Conservation (phyloP, 2,113 vertebrate species). For the Aplodontia rufa region DNA sequence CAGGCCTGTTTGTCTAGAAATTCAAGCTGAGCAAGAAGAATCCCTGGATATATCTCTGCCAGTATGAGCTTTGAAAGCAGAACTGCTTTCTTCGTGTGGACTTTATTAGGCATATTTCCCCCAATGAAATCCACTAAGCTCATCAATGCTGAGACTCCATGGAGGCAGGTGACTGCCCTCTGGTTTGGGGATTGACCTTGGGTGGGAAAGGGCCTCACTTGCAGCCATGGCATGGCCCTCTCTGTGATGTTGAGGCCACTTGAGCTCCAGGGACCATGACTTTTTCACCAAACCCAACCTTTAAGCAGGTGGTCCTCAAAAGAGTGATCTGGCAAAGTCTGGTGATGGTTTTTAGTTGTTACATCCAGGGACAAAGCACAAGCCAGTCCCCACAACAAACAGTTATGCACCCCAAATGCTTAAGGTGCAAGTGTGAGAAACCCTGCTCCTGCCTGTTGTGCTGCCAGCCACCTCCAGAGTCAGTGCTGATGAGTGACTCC, state of each 20-base stretch:
- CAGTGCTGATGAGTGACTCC: neutral
- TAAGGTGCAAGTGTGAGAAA: neutral
- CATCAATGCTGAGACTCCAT: neutral
- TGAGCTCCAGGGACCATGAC: neutral
- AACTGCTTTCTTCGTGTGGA: neutral
- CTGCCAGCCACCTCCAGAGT: neutral
- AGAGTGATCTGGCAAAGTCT: neutral
- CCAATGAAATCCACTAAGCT: neutral
- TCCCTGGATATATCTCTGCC: neutral
- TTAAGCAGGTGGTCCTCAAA: neutral
- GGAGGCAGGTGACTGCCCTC: neutral
- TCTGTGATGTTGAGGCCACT: neutral
- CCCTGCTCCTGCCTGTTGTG: rapidly evolving
- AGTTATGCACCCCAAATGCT: neutral
- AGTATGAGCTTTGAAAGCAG: neutral
- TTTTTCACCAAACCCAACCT: neutral
- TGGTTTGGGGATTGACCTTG: no score
- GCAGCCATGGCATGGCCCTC: neutral
- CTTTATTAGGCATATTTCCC: no score
- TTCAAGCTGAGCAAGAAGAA: neutral
- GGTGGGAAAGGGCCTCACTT: neutral
- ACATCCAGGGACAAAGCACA: neutral
- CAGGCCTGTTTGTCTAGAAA: neutral
- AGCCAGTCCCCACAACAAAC: neutral
- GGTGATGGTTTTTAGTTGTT: neutral